Base-by-base conservation (phyloP, 2,113 vertebrate species). In the Dissostichus mawsoni region DNA sequence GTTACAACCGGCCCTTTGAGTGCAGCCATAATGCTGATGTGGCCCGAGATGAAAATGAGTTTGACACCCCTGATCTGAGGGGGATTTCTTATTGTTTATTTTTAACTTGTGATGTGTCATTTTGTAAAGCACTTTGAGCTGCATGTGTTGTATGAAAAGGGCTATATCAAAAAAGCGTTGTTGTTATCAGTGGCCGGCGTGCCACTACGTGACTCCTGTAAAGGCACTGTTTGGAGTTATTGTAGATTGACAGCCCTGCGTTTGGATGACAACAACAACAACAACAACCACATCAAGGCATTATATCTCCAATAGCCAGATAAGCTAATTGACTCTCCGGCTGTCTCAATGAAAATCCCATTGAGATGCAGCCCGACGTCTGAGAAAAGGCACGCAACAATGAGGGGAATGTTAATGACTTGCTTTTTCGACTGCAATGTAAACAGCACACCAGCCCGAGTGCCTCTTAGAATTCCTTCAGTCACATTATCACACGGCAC, bases 321-420 rank as follows among this genome's bases (percentile, higher is more conserved):
- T 90, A 87, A 91, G 87, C 80, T 90, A 80, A 90, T 89, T 90
- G 90, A 91, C 89, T 89, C 78, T 76, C 67, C 5, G 64, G 76
- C 87, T 68, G 84, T 89, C 86, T 90, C 74, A 90, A 84, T 81
- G 81, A 87, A 85, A 87, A 80, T 56, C 83, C 80, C 48, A 88
- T 90, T 90, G 84, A 90, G 86, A 93, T 92, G 77, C 90, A 84
- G 83, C 63, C 17, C 33, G 1, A 67, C 25, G 16, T 82, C 83
- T 81, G 80, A 83, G 78, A 67, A 76, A 70, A 57, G n/a, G 33
- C 70, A 25, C 44, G 71, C 59, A 86, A 90, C 92, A 89, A 90
- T 88, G 88, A 90, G 61, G 74, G 68, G 90, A 93, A 91, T 94
- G 86, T 88, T 90, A 91, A 93, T 90, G 88, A 82, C 66, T 82